Evolutionary conservation across 35 echinoderm and acorn worm species (phyloP).

Genomic region (Ophiothrix spiculata): DNA sequence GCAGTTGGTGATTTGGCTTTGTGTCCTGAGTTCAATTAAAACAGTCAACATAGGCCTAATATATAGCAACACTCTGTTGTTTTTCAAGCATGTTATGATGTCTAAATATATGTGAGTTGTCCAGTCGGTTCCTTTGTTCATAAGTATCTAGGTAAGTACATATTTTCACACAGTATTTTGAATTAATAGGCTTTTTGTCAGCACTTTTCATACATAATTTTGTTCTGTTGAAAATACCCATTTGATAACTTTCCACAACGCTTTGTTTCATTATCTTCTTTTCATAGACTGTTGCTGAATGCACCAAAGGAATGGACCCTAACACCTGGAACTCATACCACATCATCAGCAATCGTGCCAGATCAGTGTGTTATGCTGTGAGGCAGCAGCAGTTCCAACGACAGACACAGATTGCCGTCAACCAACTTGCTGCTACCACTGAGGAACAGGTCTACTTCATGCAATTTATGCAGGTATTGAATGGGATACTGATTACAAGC

Average conservation of each 20-base stretch:
- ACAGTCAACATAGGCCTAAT: no score
- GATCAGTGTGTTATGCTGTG: slow-evolving; percentile 90
- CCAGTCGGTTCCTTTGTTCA: no score
- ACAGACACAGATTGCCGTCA: slow-evolving; percentile 87
- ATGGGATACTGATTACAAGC: background rate
- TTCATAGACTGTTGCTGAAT: slow-evolving; percentile 79
- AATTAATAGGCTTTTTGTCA: no score
- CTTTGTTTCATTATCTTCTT: slow-evolving; percentile 24
- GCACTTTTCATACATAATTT: no score
- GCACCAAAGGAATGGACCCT: slow-evolving; percentile 85
- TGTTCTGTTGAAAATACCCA: no score
- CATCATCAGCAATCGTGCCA: slow-evolving; percentile 85
- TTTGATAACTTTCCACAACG: background rate
- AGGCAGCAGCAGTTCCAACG: slow-evolving; percentile 93
- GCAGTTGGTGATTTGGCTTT: no score
- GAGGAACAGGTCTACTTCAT: slow-evolving; percentile 82
- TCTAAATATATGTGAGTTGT: no score
- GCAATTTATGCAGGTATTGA: slow-evolving; percentile 72
- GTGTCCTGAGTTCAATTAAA: no score
- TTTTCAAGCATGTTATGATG: no score
- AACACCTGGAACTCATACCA: slow-evolving; percentile 98
- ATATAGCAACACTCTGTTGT: no score
- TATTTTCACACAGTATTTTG: no score
- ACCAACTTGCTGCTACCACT: slow-evolving; percentile 73
- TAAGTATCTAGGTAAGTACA: no score